Evolutionary conservation across 2,888 invertebrate species (phyloP), one percentile per base, ranked within the genome.

Genomic region (Nomada flava): DNA sequence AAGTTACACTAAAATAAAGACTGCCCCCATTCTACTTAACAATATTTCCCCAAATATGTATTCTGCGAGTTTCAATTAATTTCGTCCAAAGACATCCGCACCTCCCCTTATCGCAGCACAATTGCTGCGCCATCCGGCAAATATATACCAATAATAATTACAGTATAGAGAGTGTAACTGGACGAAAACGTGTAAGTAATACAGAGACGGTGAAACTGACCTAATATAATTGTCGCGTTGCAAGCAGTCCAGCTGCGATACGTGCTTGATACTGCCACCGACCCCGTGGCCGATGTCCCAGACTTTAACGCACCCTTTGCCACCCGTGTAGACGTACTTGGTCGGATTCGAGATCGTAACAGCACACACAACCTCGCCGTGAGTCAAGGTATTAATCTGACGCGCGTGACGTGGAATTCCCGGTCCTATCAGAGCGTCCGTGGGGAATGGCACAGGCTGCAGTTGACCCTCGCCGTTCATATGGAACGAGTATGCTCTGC

Each of bases 341-440:
- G 97, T 97, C 80, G 97, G 96, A 92, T 96, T 95, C 77, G 98
- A 97, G 93, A 99, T 97, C 68, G 99, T 99, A 67, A 99, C 99
- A 0, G 99, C 99, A 94, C 99, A 99, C 52, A 99, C 99, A 60
- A 99, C 98, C 94, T 99, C 99, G 10, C 99, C 99, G 94, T 99
- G 99, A 83, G 97, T 97, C 84, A 99, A 94, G 10, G 98, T 98
- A 93, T 98, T 98, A 89, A 98, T 97, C 92, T 97, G 97, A 18
- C 98, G 95, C 63, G 98, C 98, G 91, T 97, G 98, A 72, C 98
- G 95, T 15, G 99, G 99, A 88, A 99, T 98, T 44, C 98, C 99
- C n/a, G 98, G 97, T 18, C 98, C 98, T 78, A 97, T 96, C 74
- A 98, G 95, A 72, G 99, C 98, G 94, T 99, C 99, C 53, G 97